Evolutionary conservation across 2,888 invertebrate genomes (phyloP), one percentile per base, ranked within the genome.

Genomic region (Steinernema scapterisci): DNA sequence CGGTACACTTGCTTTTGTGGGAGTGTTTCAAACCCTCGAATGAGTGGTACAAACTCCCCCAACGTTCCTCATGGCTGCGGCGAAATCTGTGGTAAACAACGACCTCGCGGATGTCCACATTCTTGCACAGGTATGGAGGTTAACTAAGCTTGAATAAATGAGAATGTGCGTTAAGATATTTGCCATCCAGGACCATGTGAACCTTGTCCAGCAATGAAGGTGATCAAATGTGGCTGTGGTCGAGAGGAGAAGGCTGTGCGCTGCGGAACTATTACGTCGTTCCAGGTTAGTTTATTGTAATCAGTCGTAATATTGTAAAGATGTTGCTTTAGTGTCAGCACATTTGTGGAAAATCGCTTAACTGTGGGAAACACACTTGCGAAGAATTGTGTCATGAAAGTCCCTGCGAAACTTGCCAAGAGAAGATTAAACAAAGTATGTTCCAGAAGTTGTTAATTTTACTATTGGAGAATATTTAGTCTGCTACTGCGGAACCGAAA

Each of bases 131-230:
- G 63, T 63, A 7, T 11, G 1, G 16, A 48, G 11, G 23, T 6
- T 13, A 3, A 6, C 5, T 54, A 5, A 23, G 23, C 19, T 25
- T 25, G 23, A 19, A 6, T 13, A 21, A 54, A 19, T 54, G 5
- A 2, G 2, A 11, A 2, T 2, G 2, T 54, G 2, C 6, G 5
- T 63, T 27, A 9, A 63, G 63, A 81, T 81, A 90, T 93, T 0
- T 96, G 95, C 87, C 96, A 97, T 88, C 96, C 96, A 0, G 97
- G 97, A 0, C 95, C 95, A 0, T 97, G 97, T 89, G 95, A 95
- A 0, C 92, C 93, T 0, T 97, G 96, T 85, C 92, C 91, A 81
- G 92, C 93, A 0, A 92, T 92, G 84, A 91, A 88, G 27, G 82
- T 78, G n/a, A 38, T 71, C 13, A 21, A 82, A 3, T 89, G 89